phyloP scores from a whole-genome alignment of 2,888 invertebrate species.

The Lagria hirta region DNA sequence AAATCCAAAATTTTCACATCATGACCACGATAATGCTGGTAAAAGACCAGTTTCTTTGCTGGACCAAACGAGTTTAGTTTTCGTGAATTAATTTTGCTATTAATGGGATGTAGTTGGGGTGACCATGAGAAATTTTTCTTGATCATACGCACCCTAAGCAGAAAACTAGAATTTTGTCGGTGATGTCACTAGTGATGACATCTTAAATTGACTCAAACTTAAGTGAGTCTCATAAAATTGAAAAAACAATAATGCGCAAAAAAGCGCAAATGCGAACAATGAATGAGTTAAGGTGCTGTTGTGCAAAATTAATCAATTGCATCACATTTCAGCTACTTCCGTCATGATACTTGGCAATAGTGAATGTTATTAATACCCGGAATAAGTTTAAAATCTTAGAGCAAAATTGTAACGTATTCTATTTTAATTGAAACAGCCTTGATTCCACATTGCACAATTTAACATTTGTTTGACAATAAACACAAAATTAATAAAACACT shows the following conservation, averaged over 20 bases:
- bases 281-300: no score
- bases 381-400: no score
- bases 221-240: background rate
- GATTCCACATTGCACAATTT: no score
- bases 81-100: constrained; percentile 27
- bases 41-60: constrained; percentile 21
- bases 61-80: constrained; percentile 25
- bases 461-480: no score
- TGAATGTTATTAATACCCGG: no score
- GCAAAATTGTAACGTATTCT: no score
- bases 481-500: no score
- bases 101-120: constrained; percentile 25
- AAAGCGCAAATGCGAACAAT: no score
- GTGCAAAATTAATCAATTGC: constrained; percentile 1
- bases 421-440: no score
- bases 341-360: no score
- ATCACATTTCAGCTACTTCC: constrained; percentile 9
- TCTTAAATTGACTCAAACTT: constrained; percentile 1
- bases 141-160: background rate
- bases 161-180: constrained; percentile 9
- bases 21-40: constrained; percentile 21
- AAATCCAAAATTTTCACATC: constrained; percentile 17
- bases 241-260: no score
- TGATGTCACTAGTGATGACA: constrained; percentile 10
- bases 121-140: constrained; percentile 28